phyloP scores from a whole-genome alignment of 1,140 invertebrate genomes.

The Bombus waltoni region DNA sequence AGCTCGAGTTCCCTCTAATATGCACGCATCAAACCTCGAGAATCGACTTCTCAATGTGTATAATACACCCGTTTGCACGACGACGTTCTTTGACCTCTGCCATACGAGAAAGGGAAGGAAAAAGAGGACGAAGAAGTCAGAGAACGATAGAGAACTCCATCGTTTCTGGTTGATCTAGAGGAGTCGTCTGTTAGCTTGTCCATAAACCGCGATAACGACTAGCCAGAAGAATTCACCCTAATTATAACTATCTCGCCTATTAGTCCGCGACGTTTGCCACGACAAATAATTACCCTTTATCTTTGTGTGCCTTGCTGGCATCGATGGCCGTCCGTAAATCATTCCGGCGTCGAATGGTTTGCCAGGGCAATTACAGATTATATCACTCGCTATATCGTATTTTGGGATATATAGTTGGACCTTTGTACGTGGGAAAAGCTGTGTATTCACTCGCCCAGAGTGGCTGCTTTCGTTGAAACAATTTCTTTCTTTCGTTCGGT shows the following conservation, averaged over 20 bases:
- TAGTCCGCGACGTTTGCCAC: slow-evolving; percentile 4
- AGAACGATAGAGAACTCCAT: not conserved
- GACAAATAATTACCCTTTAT: not conserved
- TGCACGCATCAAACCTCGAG: not conserved
- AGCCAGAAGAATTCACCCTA: not conserved
- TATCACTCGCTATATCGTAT: no score
- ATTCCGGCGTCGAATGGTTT: slow-evolving; percentile 2
- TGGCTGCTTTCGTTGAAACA: not conserved
- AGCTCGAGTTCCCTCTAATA: not conserved
- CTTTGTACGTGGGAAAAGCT: not conserved
- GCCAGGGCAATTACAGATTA: not conserved
- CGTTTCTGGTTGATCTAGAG: not conserved
- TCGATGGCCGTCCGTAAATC: slow-evolving; percentile 5
- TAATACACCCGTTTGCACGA: not conserved
- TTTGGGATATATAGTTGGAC: not conserved
- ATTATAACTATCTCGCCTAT: slow-evolving; percentile 6
- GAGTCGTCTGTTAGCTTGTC: slow-evolving; percentile 1
- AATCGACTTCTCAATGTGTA: slow-evolving; percentile 12
- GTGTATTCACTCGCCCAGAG: not conserved
- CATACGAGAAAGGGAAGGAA: not conserved
- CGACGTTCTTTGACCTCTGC: not conserved
- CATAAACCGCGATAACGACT: slow-evolving; percentile 24
- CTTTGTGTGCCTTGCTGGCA: not conserved
- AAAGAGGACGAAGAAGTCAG: not conserved
- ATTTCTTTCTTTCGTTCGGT: not conserved